A percentile compares a stretch with the other conserved stretches of the same genome.
phyloP scores from a whole-genome alignment of 2,113 vertebrate genomes.

The Boulengeromyrus knoepffleri region DNA sequence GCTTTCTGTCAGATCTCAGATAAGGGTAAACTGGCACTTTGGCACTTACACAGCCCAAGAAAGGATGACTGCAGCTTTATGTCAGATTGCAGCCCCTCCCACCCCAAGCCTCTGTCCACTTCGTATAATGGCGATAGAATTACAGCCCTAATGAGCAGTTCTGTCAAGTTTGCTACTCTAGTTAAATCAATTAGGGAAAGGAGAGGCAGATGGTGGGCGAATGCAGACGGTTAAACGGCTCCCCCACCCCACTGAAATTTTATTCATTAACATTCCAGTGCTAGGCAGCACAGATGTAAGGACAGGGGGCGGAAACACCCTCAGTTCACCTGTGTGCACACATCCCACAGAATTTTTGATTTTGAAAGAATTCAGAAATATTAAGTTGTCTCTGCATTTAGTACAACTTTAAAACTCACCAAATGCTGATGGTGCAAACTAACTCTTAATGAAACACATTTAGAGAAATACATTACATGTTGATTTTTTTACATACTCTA shows the following conservation, averaged over 20 bases:
- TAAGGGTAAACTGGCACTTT: neutral
- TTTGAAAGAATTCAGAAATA: neutral
- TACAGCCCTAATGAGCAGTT: constrained; percentile 33
- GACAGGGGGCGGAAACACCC: neutral
- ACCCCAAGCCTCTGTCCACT: neutral
- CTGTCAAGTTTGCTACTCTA: constrained; percentile 44
- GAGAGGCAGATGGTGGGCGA: constrained; percentile 45
- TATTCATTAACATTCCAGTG: constrained; percentile 14
- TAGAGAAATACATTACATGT: neutral
- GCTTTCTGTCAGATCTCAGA: neutral
- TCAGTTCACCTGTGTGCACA: neutral
- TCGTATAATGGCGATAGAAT: constrained; percentile 27
- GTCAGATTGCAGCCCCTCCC: neutral
- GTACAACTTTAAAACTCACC: neutral
- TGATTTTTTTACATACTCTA: neutral
- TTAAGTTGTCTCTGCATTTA: neutral
- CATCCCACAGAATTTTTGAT: neutral
- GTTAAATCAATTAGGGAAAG: constrained; percentile 38
- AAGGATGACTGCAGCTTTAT: neutral
- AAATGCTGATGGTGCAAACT: neutral
- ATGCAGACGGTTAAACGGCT: constrained; percentile 26
- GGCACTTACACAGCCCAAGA: neutral
- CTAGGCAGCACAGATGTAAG: constrained; percentile 25
- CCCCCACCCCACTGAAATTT: constrained; percentile 18
- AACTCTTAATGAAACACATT: neutral